These are phyloP conservation scores for Drosophila parvula DNA, from an alignment of 1,140 invertebrate genomes.

Conservation along the genomic window DNA sequence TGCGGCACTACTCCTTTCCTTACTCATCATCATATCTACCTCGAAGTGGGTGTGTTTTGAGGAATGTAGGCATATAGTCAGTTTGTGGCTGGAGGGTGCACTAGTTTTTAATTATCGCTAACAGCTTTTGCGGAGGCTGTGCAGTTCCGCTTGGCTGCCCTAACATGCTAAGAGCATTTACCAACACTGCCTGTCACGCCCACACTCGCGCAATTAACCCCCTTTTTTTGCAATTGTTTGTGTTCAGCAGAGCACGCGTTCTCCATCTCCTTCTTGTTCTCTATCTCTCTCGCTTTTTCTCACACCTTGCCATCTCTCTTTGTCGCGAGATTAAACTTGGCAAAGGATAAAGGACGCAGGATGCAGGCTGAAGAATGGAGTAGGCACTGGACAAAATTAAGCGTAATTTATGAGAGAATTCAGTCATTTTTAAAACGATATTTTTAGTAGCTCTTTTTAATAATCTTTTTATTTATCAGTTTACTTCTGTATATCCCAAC, in stretches of 20 bases:
- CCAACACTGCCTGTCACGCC: conserved; percentile 65
- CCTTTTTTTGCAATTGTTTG: conserved; percentile 53
- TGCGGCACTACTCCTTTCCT: conserved; percentile 19
- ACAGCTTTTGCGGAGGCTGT: conserved; percentile 49
- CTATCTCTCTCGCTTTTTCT: not conserved
- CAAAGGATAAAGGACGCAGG: conserved; percentile 1
- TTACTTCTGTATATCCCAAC: no score
- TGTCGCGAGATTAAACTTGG: conserved; percentile 55
- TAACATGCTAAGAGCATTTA: conserved; percentile 65
- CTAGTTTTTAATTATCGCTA: conserved; percentile 76
- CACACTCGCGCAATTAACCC: conserved; percentile 23
- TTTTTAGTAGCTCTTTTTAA: no score
- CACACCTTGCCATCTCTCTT: conserved; percentile 6
- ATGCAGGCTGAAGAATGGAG: not conserved
- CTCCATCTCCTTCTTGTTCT: conserved; percentile 1
- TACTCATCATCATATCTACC: not conserved
- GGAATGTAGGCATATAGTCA: conserved; percentile 1
- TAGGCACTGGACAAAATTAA: not conserved
- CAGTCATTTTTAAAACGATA: no score
- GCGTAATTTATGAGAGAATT: no score
- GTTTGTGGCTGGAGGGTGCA: conserved; percentile 21
- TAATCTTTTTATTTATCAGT: no score
- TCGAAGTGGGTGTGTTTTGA: not conserved
- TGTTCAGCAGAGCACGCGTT: conserved; percentile 57
- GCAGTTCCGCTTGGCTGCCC: conserved; percentile 54